These are phyloP conservation scores for Helicoverpa assulta DNA, from an alignment of 2,888 invertebrate species.

Conservation along the genomic window DNA sequence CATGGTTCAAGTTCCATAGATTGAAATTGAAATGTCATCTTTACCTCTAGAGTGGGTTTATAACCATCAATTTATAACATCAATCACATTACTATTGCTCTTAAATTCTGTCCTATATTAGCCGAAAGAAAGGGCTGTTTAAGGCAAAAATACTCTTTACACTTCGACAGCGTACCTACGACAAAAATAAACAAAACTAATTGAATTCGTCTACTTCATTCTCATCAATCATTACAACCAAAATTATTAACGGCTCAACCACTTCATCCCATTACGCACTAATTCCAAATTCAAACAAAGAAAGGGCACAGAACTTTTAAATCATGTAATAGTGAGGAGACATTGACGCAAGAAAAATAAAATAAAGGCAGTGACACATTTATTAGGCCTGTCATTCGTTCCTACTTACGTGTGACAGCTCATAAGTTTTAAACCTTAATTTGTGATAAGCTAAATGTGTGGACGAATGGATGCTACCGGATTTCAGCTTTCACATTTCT, in stretches of 20 bases:
- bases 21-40: too few species aligned
- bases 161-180: neutral
- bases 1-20: too few species aligned
- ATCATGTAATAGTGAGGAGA: conserved; percentile 85
- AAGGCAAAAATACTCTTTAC: neutral
- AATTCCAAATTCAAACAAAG: conserved; percentile 84
- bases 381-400: conserved; percentile 85
- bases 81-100: too few species aligned
- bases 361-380: conserved; percentile 86
- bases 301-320: conserved; percentile 89
- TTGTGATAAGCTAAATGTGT: conserved; percentile 87
- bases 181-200: conserved; percentile 40
- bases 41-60: too few species aligned
- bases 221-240: conserved; percentile 58
- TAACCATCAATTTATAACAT: too few species aligned
- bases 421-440: conserved; percentile 85
- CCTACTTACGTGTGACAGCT: conserved; percentile 84
- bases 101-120: too few species aligned
- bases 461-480: conserved; percentile 82
- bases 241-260: conserved; percentile 54
- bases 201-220: conserved; percentile 61
- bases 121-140: conserved; percentile 4
- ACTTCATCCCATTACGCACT: conserved; percentile 70
- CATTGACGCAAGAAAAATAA: conserved; percentile 81
- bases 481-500: conserved; percentile 83